phyloP scores from a whole-genome alignment of 1,140 invertebrate species.

The Drosophila grimshawi region DNA sequence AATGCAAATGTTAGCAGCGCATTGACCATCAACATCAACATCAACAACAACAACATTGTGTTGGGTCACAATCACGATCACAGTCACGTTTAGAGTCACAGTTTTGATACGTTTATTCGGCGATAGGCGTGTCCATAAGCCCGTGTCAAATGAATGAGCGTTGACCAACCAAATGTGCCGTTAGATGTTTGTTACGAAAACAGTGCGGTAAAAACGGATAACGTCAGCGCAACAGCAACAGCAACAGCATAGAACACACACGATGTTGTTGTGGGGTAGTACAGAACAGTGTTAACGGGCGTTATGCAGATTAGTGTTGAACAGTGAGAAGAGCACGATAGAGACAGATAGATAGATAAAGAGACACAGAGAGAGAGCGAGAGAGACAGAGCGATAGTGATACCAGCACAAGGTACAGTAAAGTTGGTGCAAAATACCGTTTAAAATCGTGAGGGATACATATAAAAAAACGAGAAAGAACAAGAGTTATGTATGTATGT shows the following conservation, averaged over 20 bases:
- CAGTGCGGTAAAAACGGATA: conserved; percentile 24
- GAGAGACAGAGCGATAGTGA: conserved; percentile 33
- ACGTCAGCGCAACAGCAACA: conserved; percentile 35
- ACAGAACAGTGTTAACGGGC: conserved; percentile 33
- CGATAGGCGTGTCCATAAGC: conserved; percentile 33
- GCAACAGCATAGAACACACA: conserved; percentile 30
- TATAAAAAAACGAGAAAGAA: conserved; percentile 39
- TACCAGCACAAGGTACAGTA: conserved; percentile 55
- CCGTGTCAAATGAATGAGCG: conserved; percentile 30
- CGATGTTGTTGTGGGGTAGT: conserved; percentile 18
- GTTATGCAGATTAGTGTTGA: conserved; percentile 62
- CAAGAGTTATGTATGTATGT: conserved; percentile 5
- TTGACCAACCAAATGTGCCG: conserved; percentile 35
- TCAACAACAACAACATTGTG: conserved; percentile 23
- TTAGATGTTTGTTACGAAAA: conserved; percentile 15
- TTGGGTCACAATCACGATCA: conserved; percentile 19
- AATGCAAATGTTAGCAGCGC: conserved; percentile 42
- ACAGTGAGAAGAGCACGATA: conserved; percentile 22
- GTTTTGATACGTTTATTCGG: conserved; percentile 21
- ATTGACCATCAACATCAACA: conserved; percentile 34
- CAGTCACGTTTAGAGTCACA: conserved; percentile 44
- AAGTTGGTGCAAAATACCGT: conserved; percentile 63
- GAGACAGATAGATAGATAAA: conserved; percentile 31
- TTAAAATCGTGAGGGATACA: conserved; percentile 51
- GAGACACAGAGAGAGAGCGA: conserved; percentile 13